Conservation (phyloP, 2,113 vertebrate genomes). For the Balaeniceps rex region DNA sequence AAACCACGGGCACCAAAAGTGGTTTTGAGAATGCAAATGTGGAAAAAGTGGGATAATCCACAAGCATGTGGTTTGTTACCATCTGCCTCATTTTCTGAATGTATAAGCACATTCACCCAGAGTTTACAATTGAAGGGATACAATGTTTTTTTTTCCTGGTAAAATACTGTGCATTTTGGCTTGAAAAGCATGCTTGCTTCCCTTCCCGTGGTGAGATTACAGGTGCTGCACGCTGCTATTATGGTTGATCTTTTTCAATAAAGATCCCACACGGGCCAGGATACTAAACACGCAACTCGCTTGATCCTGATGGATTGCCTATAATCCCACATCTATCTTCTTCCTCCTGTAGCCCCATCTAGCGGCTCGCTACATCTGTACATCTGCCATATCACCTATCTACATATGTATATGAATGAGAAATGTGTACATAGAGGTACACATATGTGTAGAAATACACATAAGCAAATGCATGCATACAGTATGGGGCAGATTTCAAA, state of each 20-base stretch:
- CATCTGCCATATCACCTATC: accelerated
- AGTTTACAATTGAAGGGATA: conserved; percentile 37
- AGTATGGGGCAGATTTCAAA: not conserved
- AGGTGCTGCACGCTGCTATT: conserved; percentile 17
- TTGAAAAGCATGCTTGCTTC: not conserved
- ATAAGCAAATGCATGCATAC: not conserved
- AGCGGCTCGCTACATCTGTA: not conserved
- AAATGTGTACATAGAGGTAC: not conserved
- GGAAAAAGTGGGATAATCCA: conserved; percentile 76
- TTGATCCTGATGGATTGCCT: not conserved
- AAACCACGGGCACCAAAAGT: conserved; percentile 72
- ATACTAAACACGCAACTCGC: not conserved
- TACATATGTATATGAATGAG: accelerated
- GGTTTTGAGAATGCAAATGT: conserved; percentile 69
- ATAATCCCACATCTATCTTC: not conserved
- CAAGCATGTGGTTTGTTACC: conserved; percentile 74
- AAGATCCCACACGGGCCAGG: not conserved
- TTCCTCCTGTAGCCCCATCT: conserved; percentile 25
- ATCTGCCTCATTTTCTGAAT: conserved; percentile 43
- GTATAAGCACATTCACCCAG: conserved; percentile 26
- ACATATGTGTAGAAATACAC: not conserved
- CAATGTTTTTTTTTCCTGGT: conserved; percentile 14
- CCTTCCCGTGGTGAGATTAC: not conserved
- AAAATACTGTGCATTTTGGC: conserved; percentile 17
- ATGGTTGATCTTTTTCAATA: not conserved